Evolutionary conservation across 2,888 invertebrate genomes (phyloP).

Genomic region (Pediacus dermestoides): DNA sequence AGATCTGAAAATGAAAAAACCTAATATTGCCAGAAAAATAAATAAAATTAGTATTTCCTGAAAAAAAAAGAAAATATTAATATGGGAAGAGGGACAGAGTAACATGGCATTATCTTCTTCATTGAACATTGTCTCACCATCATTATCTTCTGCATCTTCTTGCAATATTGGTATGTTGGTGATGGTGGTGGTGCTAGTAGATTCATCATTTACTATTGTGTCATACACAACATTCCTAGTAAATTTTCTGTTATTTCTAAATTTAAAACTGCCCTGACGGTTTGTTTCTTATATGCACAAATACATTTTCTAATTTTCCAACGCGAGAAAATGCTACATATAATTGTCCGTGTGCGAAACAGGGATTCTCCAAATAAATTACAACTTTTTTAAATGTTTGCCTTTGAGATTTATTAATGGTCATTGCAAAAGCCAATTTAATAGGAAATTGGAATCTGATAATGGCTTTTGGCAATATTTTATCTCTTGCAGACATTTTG

Average conservation of each 20-base stretch:
- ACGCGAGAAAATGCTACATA: conserved; percentile 26
- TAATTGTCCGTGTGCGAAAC: conserved; percentile 26
- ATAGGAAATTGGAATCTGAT: conserved; percentile 25
- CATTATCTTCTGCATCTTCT: no score
- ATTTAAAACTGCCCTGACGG: conserved; percentile 2
- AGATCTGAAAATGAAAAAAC: no score
- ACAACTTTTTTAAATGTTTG: conserved; percentile 24
- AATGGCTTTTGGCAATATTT: conserved; percentile 16
- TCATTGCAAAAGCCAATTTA: conserved; percentile 25
- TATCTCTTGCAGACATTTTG: conserved; percentile 11
- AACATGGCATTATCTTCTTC: no score
- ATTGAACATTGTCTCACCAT: no score
- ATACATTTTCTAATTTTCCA: conserved; percentile 6
- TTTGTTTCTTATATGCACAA: not conserved
- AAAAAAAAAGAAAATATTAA: no score
- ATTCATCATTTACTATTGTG: no score
- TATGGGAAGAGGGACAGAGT: no score
- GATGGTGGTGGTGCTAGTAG: no score
- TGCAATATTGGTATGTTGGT: no score
- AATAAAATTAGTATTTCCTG: no score
- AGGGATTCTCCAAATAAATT: conserved; percentile 19
- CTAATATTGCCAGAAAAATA: no score
- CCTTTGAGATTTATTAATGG: conserved; percentile 28
- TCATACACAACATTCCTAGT: conserved; percentile 2
- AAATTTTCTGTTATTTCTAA: not conserved